Conservation (phyloP, 2,888 invertebrate genomes). For the Aporophyla nigra region DNA sequence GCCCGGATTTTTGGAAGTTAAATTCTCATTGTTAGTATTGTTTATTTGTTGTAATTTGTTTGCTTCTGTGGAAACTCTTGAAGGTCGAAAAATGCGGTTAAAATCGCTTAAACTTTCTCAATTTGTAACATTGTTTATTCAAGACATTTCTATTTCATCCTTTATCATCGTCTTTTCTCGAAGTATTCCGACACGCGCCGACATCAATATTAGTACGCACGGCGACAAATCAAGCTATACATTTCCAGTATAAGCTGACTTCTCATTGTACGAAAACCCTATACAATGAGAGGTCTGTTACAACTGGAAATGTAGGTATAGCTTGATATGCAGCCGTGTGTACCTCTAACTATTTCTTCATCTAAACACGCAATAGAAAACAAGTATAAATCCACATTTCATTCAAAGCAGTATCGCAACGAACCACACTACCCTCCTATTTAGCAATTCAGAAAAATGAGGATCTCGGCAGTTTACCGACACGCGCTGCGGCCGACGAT, state of each 20-base stretch:
- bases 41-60: neutral
- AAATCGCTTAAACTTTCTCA: too few relatives aligned
- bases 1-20: neutral
- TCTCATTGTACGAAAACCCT: neutral
- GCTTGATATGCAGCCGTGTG: too few relatives aligned
- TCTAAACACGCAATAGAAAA: neutral
- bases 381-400: neutral
- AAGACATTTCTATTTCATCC: neutral
- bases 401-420: conserved; percentile 20
- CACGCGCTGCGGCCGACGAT: conserved; percentile 28
- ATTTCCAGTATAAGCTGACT: too few relatives aligned
- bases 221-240: too few relatives aligned
- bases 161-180: neutral
- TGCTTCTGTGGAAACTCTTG: neutral
- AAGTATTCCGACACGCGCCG: too few relatives aligned
- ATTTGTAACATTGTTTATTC: too few relatives aligned
- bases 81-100: neutral
- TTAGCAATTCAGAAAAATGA: conserved; percentile 57
- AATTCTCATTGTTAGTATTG: neutral
- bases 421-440: conserved; percentile 20
- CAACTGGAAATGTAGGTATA: too few relatives aligned
- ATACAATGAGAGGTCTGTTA: too few relatives aligned
- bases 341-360: neutral
- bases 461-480: conserved; percentile 54
- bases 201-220: too few relatives aligned